These are phyloP conservation scores for Mungos mungo DNA, from an alignment of 2,113 vertebrate genomes.

Conservation along the genomic window DNA sequence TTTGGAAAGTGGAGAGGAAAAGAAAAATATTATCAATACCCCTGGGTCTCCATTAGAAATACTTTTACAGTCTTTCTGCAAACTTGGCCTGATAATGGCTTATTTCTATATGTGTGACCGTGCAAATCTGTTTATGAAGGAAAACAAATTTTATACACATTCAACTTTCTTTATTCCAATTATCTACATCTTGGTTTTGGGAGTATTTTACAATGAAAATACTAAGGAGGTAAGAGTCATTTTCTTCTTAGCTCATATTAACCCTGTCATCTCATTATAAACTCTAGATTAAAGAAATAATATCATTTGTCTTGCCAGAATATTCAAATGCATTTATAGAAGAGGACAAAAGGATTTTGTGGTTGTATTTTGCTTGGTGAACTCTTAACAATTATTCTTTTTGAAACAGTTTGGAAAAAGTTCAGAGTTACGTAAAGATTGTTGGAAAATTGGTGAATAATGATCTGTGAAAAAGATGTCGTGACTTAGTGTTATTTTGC, in stretches of 20 bases:
- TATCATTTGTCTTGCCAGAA: neutral
- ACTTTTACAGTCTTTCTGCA: conserved; percentile 91
- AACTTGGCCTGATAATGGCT: conserved; percentile 96
- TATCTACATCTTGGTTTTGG: conserved; percentile 94
- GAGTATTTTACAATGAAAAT: conserved; percentile 96
- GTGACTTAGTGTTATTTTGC: neutral
- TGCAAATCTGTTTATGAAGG: conserved; percentile 98
- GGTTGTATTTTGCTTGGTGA: neutral
- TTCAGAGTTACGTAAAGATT: neutral
- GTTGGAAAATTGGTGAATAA: conserved; percentile 8
- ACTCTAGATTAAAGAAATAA: neutral
- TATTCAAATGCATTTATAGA: neutral
- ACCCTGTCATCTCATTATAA: neutral
- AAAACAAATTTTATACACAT: conserved; percentile 98
- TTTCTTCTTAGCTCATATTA: conserved; percentile 39
- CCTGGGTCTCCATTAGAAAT: conserved; percentile 86
- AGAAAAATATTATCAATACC: conserved; percentile 87
- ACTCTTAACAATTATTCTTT: neutral
- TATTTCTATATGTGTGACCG: conserved; percentile 99
- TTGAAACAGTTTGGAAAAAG: neutral
- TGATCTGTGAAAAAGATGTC: neutral
- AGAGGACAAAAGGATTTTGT: neutral
- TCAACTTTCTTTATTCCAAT: conserved; percentile 98
- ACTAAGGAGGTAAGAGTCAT: conserved; percentile 93
- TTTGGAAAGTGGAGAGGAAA: conserved; percentile 95